These are phyloP conservation scores for Chlorodrepanis virens DNA, from an alignment of 2,113 vertebrate genomes.

Conservation along the genomic window DNA sequence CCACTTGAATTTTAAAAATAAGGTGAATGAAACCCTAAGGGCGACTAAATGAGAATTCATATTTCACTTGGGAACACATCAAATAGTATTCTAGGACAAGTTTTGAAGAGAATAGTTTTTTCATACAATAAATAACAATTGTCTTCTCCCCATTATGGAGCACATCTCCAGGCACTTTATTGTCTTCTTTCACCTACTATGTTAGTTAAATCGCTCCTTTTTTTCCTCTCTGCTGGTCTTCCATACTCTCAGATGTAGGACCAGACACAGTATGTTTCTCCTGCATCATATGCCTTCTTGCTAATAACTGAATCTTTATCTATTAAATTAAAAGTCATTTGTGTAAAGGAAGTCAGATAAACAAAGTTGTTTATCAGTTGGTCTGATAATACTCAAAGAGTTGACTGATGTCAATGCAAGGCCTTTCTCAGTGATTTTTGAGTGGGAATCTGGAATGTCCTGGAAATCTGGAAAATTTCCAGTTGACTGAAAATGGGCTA, in stretches of 20 bases:
- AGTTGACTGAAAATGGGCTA: fast-evolving
- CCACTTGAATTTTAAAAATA: neutral
- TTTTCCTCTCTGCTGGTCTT: neutral
- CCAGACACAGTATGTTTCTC: neutral
- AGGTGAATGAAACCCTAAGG: neutral
- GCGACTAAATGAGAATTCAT: neutral
- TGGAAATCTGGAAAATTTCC: neutral
- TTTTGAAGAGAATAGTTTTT: neutral
- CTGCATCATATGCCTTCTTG: neutral
- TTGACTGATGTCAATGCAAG: neutral
- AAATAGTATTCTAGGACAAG: neutral
- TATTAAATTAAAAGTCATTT: neutral
- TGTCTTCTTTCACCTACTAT: neutral
- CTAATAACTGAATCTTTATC: neutral
- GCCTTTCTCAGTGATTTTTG: neutral
- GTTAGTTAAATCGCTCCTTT: neutral
- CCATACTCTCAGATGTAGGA: neutral
- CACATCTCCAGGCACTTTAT: neutral
- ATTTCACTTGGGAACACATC: neutral
- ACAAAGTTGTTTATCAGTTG: neutral
- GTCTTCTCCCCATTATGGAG: neutral
- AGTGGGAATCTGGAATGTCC: neutral
- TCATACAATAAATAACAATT: neutral
- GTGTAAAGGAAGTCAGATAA: neutral
- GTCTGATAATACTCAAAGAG: neutral